These are phyloP conservation scores for Prorops nasuta DNA, from an alignment of 1,140 invertebrate genomes.

Conservation along the genomic window DNA sequence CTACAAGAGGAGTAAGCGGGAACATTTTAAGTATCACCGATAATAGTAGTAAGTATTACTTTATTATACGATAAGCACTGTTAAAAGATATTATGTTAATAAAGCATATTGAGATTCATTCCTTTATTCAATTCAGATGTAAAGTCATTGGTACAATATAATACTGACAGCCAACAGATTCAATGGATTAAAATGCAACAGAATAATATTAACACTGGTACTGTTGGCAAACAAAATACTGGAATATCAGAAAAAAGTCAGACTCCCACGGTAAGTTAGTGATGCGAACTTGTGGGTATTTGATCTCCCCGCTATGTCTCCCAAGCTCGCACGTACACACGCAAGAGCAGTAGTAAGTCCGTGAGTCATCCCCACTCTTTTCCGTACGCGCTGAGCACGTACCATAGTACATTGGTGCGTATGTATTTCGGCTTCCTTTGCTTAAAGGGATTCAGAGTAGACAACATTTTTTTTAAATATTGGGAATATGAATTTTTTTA, in stretches of 20 bases:
- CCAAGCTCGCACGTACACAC: no score
- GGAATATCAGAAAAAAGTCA: slow-evolving; percentile 21
- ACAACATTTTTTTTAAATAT: no score
- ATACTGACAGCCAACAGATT: slow-evolving; percentile 36
- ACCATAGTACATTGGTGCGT: no score
- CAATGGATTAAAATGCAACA: slow-evolving; percentile 41
- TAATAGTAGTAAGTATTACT: slow-evolving; percentile 30
- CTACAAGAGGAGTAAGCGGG: slow-evolving; percentile 26
- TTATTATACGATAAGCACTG: not conserved
- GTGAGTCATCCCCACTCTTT: no score
- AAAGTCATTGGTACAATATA: slow-evolving; percentile 19
- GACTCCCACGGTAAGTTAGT: slow-evolving; percentile 19
- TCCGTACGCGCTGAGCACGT: no score
- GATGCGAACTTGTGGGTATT: no score
- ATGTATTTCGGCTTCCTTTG: no score
- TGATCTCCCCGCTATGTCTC: no score
- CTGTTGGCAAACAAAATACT: slow-evolving; percentile 31
- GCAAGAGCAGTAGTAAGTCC: no score
- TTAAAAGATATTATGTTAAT: not conserved
- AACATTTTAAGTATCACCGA: slow-evolving; percentile 38
- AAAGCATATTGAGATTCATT: no score
- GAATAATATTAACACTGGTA: slow-evolving; percentile 29
- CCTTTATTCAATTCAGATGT: slow-evolving; percentile 19
- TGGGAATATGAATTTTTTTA: no score
- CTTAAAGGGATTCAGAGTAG: no score